phyloP scores from a whole-genome alignment of 2,888 invertebrate species.

The Polyommatus iphigenia region DNA sequence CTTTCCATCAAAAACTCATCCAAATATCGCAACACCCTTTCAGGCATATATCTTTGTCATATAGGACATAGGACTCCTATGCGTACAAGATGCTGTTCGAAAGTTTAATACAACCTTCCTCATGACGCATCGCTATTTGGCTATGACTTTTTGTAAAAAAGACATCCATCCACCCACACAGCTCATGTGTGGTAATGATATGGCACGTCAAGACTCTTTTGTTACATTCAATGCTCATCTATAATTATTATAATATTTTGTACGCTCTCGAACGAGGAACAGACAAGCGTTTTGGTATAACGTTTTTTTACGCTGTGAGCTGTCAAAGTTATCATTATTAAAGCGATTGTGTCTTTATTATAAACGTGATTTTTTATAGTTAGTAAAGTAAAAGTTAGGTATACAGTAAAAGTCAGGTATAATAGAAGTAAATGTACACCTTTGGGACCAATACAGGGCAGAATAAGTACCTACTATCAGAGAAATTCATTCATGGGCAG shows the following conservation, averaged over 20 bases:
- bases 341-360: not conserved
- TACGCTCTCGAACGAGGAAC: not conserved
- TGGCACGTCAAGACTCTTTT: conserved; percentile 47
- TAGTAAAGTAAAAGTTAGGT: no score
- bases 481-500: no score
- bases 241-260: conserved; percentile 19
- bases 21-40: no score
- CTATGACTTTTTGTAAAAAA: conserved; percentile 18
- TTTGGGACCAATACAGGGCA: no score
- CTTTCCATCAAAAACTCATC: no score
- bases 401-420: no score
- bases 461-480: no score
- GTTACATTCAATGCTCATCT: conserved; percentile 43
- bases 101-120: not conserved
- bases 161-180: conserved; percentile 34
- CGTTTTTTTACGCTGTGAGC: not conserved
- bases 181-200: conserved; percentile 37
- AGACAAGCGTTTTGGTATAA: not conserved
- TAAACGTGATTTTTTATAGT: not conserved
- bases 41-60: no score
- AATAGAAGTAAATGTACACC: no score
- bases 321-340: not conserved
- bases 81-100: not conserved
- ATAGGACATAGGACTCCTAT: not conserved
- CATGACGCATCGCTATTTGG: conserved; percentile 1